Base-by-base conservation (phyloP, 2,113 vertebrate species). In the Ptyas mucosa region DNA sequence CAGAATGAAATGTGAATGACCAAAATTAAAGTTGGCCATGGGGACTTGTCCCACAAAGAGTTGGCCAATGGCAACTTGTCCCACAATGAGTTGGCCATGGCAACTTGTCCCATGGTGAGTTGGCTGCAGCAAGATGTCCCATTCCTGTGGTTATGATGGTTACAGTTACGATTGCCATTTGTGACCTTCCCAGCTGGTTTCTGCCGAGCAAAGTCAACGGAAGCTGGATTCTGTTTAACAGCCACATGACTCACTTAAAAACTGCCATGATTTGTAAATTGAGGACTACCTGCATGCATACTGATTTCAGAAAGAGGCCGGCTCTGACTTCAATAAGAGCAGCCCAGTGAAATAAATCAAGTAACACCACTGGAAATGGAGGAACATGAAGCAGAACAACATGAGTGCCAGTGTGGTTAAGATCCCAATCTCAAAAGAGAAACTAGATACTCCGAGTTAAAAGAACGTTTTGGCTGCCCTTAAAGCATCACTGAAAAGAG, bases 401-500 rank as follows among this genome's bases (percentile, higher is more conserved):
- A 92, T 34, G 64, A 52, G 26, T 55, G 21, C 69, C 11, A 85
- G 2, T 55, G 24, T 91, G 54, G 4, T 55, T 92, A 8, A 55
- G 49, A n/a, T 93, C 90, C 91, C 89, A 34, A 46, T 49, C 51
- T 43, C 11, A n/a, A 15, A 89, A 89, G 52, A 87, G 90, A 26
- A 26, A 61, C 9, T 64, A 94, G 85, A 43, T 90, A 58, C 52
- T 90, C 91, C 87, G 85, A 91, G 92, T 92, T 93, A 89, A 92
- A 53, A 93, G 21, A 24, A 88, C 11, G 15, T 75, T 53, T 12
- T 86, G 10, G 90, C 93, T 89, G 89, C 88, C 18, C 26, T 90
- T 87, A 92, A 93, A 93, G 94, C 52, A 93, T 21, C 24, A 58
- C 64, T 69, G 89, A 94, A 94, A 93, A 92, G 95, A 69, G 96